A percentile compares a stretch with the other conserved stretches of the same genome.
Conservation (phyloP, 2,113 vertebrate genomes). For the Megalops atlanticus region DNA sequence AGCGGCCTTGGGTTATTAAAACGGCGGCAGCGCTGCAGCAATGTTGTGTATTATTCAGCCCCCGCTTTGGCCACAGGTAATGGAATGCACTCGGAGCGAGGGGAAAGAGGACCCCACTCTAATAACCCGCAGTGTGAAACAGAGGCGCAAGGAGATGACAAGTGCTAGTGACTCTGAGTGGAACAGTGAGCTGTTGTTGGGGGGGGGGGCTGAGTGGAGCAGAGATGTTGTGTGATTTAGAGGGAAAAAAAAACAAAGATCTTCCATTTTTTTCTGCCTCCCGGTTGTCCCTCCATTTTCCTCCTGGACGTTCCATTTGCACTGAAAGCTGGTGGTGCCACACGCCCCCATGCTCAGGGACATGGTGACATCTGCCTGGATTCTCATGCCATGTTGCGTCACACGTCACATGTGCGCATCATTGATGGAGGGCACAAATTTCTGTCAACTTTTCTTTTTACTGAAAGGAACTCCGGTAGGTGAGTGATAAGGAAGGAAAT, state of each 20-base stretch:
- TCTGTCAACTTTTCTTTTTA: neutral
- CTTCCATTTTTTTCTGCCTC: conserved; percentile 1
- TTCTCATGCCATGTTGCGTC: neutral
- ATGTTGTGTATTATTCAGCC: conserved; percentile 8
- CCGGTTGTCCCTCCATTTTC: neutral
- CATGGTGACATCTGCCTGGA: neutral
- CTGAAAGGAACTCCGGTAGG: neutral
- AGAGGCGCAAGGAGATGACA: neutral
- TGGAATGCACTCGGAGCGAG: neutral
- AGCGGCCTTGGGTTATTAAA: neutral
- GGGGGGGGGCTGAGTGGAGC: neutral
- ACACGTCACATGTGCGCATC: no score
- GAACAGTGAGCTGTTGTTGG: neutral
- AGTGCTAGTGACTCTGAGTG: neutral
- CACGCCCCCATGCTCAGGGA: neutral
- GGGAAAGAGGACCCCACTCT: neutral
- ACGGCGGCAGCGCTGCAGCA: neutral
- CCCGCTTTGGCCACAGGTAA: neutral
- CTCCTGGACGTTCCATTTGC: neutral
- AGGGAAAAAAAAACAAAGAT: neutral
- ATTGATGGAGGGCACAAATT: neutral
- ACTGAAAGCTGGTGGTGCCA: neutral
- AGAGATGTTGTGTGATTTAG: no score
- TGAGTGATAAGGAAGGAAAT: neutral
- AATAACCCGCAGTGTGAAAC: neutral